phyloP scores from a whole-genome alignment of 2,888 invertebrate species.

The Polydrusus tereticollis region DNA sequence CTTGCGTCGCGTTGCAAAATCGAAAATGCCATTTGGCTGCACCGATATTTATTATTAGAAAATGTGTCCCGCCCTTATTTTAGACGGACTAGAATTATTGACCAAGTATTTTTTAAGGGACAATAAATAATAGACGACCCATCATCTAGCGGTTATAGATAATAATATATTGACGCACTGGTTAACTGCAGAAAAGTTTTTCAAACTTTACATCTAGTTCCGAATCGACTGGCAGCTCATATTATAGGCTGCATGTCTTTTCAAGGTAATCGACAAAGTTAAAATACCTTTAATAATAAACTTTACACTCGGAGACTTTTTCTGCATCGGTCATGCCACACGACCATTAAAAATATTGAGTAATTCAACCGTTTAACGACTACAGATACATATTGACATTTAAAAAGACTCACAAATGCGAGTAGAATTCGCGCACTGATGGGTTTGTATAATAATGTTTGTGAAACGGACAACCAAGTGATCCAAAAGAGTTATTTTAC shows the following conservation, averaged over 20 bases:
- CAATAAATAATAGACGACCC: neutral
- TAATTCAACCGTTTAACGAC: no score
- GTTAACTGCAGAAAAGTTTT: conserved; percentile 11
- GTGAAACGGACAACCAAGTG: no score
- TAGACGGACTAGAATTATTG: neutral
- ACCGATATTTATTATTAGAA: conserved; percentile 13
- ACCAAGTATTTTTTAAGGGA: no score
- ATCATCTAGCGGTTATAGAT: no score
- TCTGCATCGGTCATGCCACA: conserved; percentile 16
- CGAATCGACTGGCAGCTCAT: conserved; percentile 22
- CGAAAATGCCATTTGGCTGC: conserved; percentile 32
- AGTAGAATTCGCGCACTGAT: no score
- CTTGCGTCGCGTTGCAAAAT: conserved; percentile 26
- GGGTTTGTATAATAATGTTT: no score
- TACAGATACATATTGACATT: no score
- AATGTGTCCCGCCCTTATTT: conserved; percentile 23
- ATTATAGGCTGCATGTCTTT: conserved; percentile 47
- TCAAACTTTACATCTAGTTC: conserved; percentile 17
- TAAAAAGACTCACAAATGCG: no score
- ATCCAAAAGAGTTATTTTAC: no score
- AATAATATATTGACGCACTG: neutral
- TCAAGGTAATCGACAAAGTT: conserved; percentile 61
- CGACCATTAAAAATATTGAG: no score
- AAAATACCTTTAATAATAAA: conserved; percentile 55
- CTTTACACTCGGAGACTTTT: conserved; percentile 32